Evolutionary conservation across 2,888 invertebrate genomes (phyloP), one percentile per base, ranked within the genome.

Genomic region (Asteroscopus sphinx): DNA sequence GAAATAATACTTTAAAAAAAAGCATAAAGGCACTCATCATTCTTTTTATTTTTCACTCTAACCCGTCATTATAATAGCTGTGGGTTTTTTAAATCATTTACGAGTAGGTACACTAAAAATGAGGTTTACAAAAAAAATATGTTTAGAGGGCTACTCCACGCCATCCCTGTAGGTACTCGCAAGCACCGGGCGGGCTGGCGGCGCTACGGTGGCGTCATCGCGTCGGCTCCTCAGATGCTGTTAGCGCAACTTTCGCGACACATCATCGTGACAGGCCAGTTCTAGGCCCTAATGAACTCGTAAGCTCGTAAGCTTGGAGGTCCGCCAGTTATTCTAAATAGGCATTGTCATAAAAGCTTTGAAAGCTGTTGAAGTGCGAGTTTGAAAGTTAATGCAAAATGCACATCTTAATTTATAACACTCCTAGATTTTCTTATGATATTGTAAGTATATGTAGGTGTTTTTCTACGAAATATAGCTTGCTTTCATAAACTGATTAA

Each of bases 171-270:
- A n/a, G n/a, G n/a, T 57, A n/a, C 32, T n/a, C 55, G 26, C 42
- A 28, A 44, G 39, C 16, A 48, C 51, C 13, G 40, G 40, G 15
- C 57, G 41, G 33, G 28, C 28, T 12, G 26, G 37, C 68, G 49
- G 62, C 77, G 77, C 79, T 54, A 70, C 37, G 35, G 48, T 69
- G 80, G 76, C 80, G 83, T 72, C 84, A 68, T 30, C 41, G 25
- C 56, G 77, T 76, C 86, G 86, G 85, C 80, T 60, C 71, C 73
- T 86, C 61, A 77, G 82, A 85, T 79, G 80, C 69, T 76, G 73
- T 76, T 79, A 74, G 69, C 33, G 58, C 46, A 55, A 73, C 75
- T 79, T 82, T 80, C 77, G 80, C 80, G 79, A 79, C 82, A 79
- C 71, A 73, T 82, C 80, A 81, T 73, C 76, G 41, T 80, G 79